Conservation (phyloP, 2,888 invertebrate species). For the Bombylius major region DNA sequence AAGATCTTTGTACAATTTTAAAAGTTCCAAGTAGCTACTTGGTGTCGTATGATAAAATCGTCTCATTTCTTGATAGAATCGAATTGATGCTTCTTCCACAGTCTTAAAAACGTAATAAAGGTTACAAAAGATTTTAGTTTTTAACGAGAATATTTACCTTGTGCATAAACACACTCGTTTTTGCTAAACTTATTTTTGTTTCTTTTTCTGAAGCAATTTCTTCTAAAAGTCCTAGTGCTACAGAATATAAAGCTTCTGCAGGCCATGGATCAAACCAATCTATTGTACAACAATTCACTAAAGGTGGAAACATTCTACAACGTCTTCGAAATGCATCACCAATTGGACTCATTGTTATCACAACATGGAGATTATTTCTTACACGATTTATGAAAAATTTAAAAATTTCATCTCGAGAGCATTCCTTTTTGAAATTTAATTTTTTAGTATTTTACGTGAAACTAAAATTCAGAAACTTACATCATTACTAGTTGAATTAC, state of each 20-base stretch:
- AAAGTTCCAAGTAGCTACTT: conserved; percentile 75
- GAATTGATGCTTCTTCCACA: conserved; percentile 63
- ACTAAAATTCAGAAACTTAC: conserved; percentile 30
- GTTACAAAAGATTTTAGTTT: neutral
- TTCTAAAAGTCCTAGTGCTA: conserved; percentile 59
- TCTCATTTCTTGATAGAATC: conserved; percentile 69
- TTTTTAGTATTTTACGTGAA: neutral
- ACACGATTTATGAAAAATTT: conserved; percentile 77
- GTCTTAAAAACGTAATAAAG: conserved; percentile 40
- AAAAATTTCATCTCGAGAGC: conserved; percentile 64
- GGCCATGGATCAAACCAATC: conserved; percentile 95
- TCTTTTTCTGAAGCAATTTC: conserved; percentile 43
- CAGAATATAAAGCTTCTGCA: conserved; percentile 70
- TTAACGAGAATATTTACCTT: conserved; percentile 34
- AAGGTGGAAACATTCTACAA: conserved; percentile 86
- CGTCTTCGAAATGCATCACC: conserved; percentile 78
- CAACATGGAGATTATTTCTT: conserved; percentile 69
- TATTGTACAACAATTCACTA: conserved; percentile 88
- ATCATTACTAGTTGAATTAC: conserved; percentile 53
- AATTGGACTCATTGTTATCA: conserved; percentile 83
- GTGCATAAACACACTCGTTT: conserved; percentile 60
- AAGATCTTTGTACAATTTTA: conserved; percentile 63
- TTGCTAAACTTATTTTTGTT: conserved; percentile 42
- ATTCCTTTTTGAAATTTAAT: conserved; percentile 30
- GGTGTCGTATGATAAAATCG: conserved; percentile 84